These are phyloP conservation scores for Acleris cristana DNA, from an alignment of 2,888 invertebrate species.

Conservation along the genomic window DNA sequence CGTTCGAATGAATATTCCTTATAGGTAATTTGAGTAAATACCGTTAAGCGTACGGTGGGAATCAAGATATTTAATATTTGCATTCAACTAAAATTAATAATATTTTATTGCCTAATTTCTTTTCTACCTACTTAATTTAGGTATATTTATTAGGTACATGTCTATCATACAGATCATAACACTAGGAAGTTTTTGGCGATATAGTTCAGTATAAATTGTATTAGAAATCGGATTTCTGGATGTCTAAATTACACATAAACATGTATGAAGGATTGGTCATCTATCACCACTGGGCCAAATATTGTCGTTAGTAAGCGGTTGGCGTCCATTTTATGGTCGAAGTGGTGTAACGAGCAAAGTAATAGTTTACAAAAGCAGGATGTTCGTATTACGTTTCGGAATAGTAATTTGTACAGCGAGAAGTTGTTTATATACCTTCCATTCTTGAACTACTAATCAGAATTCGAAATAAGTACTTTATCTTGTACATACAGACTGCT, in stretches of 20 bases:
- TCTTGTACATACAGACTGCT: neutral
- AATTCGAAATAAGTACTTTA: slow-evolving; percentile 4
- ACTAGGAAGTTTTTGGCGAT: neutral
- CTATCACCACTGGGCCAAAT: slow-evolving; percentile 10
- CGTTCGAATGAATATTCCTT: too few relatives aligned
- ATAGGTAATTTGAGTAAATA: too few relatives aligned
- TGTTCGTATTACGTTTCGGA: slow-evolving; percentile 19
- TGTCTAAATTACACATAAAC: neutral
- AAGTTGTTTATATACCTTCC: neutral
- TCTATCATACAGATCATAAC: neutral
- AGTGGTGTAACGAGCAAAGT: slow-evolving; percentile 24
- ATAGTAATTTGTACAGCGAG: slow-evolving; percentile 26
- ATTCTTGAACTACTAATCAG: slow-evolving; percentile 7
- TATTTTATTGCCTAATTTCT: too few relatives aligned
- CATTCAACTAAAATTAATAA: too few relatives aligned
- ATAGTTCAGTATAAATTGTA: neutral
- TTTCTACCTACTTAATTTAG: too few relatives aligned
- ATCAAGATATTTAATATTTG: too few relatives aligned
- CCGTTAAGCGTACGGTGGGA: too few relatives aligned
- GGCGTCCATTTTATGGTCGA: slow-evolving; percentile 40
- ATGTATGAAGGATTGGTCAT: slow-evolving; percentile 27
- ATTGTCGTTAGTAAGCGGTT: slow-evolving; percentile 40
- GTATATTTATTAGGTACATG: too few relatives aligned
- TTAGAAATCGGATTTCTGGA: neutral
- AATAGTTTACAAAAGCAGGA: slow-evolving; percentile 28